Evolutionary conservation across 2,888 invertebrate genomes (phyloP), one percentile per base, ranked within the genome.

Genomic region (Dolichomitus sp.): DNA sequence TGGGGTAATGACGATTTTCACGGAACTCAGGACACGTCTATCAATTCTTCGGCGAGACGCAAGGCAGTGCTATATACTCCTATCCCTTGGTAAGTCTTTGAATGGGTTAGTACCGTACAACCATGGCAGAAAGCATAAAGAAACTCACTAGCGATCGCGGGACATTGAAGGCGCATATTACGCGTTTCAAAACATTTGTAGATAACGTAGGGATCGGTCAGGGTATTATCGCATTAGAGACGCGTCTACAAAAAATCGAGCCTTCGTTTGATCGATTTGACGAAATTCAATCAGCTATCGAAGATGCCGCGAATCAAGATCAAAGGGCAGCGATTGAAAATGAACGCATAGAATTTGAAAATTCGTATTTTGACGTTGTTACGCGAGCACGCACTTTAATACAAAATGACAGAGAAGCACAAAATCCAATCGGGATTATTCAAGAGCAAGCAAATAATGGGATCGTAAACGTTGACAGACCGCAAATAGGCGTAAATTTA

Each of bases 191-290:
- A 37, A 33, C 17, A 5, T 68, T 52, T 30, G 52, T 68, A 68
- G 4, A 14, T 9, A 17, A 17, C 1, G 4, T 14, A 6, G 33
- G 30, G 1, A 11, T 30, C 1, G 30, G 7, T 0, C n/a, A 52
- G n/a, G 50, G 68, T n/a, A 11, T 33, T n/a, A 68, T 68, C 0
- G 50, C 17, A 37, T 37, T 68, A 68, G 68, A 68, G 30, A 52
- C 68, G 17, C 50, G 68, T 5, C 50, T 68, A 50, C 68, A 68
- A 52, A 68, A 68, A 50, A 68, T 68, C 30, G 37, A 52, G 17
- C 54, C 54, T 57, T 27, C 27, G 4, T 57, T 57, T 19, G 27
- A 57, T 30, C 52, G 50, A 30, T 68, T 68, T 30, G 68, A 68
- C 2, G 33, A 33, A 7, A 48, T 52, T 68, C 50, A 68, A 52